Evolutionary conservation across 2,888 invertebrate genomes (phyloP), one percentile per base, ranked within the genome.

Genomic region (Troilus luridus): DNA sequence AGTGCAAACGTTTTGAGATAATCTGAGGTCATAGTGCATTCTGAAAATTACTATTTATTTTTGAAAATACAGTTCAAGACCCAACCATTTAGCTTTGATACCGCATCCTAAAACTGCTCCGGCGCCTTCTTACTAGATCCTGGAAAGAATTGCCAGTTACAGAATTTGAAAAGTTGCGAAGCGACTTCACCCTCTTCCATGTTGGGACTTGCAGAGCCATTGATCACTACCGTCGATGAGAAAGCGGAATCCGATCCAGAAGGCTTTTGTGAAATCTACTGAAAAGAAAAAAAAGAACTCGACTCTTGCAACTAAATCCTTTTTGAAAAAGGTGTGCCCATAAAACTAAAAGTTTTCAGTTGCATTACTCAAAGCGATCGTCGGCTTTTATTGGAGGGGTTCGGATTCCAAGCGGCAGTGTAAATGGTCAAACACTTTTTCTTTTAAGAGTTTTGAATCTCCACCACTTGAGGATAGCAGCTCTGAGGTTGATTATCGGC

Each of bases 311-410:
- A 85, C 85, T 85, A 58, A 85, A 85, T 85, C 85, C 85, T 85
- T 85, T 85, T 85, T 54, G 85, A 85, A 85, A 85, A 85, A 85
- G 85, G 85, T 85, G 85, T 85, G 85, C 85, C 85, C 85, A 85
- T 85, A 85, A 85, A 85, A 85, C 85, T 85, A 85, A 85, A 85
- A 85, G 85, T 85, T 85, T 85, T 85, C 85, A 85, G 85, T 85
- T 85, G 85, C 85, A 85, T 85, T 85, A 85, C 85, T 56, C 85
- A 85, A 85, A 85, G 85, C 85, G 56, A 58, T 85, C 85, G 85
- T 56, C 85, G 85, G 85, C 85, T 85, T 85, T 85, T 85, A 85
- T 85, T 85, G 85, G 56, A 58, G 85, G 21, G 85, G 56, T 85
- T 85, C 54, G n/a, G 56, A 85, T 85, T 85, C 85, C 85, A 85